Base-by-base conservation (phyloP, 2,797 vertebrate genomes). In the Pempheris klunzingeri region DNA sequence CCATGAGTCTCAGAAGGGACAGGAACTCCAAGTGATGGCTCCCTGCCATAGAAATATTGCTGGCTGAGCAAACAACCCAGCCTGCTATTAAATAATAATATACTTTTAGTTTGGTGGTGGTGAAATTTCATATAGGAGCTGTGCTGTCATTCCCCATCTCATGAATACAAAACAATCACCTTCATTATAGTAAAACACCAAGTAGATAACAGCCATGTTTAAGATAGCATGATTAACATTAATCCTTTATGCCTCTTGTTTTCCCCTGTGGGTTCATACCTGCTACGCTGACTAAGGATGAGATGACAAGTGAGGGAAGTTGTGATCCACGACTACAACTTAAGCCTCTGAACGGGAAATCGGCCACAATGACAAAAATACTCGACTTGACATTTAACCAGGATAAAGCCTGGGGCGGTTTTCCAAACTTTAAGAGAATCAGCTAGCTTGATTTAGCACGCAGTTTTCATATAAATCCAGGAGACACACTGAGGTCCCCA, bases 61-160 rank as follows among this genome's bases (percentile, higher is more conserved):
- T 72, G 24, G 38, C 22, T 46, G 50, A 20, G 6, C 12, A 53
- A 67, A 75, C 20, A 43, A 69, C 52, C 26, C 32, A 61, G 22
- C 32, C 61, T 58, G 44, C 34, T 72, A 68, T 74, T 57, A 84
- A 7, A 49, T 2, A 26, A 49, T 2, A 26, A 10, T 22, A n/a
- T 20, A 52, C 18, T 46, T 65, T 62, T 26, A 34, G 58, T 73
- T 65, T 71, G 46, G 41, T 36, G 7, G 34, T 50, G n/a, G 8
- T n/a, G 61, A 71, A 30, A 17, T 36, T 13, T 64, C 34, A 52
- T 4, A 39, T 0, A 46, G 3, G 8, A 71, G 32, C 28, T 78
- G 22, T 61, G 46, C 24, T 46, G 50, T 49, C 44, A 60, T 63
- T 28, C 43, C n/a, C 13, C n/a, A 59, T 7, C 2, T 53, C 12